phyloP scores from a whole-genome alignment of 2,888 invertebrate species.

The Eupithecia inturbata region DNA sequence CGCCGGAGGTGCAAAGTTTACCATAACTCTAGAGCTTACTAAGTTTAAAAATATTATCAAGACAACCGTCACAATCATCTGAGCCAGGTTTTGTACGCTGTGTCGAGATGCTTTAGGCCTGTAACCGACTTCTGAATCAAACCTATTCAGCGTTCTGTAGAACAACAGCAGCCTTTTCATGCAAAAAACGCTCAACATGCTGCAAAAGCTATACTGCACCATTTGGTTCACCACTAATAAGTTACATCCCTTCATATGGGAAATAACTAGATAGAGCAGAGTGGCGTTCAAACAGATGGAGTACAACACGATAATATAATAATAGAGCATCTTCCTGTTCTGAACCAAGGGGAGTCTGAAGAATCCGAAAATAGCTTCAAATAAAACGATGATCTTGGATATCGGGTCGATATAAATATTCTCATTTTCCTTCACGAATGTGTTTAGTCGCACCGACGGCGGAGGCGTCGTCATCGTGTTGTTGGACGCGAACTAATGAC shows the following conservation, averaged over 20 bases:
- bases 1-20: not conserved
- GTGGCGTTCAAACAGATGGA: conserved; percentile 35
- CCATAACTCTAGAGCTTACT: not conserved
- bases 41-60: conserved; percentile 21
- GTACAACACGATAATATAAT: conserved; percentile 46
- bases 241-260: accelerated
- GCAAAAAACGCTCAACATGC: conserved; percentile 49
- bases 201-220: conserved; percentile 46
- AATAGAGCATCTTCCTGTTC: conserved; percentile 42
- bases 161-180: conserved; percentile 54
- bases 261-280: conserved; percentile 14
- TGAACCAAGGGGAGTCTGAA: conserved; percentile 53
- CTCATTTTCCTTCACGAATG: conserved; percentile 51
- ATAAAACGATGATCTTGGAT: conserved; percentile 56
- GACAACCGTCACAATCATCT: conserved; percentile 44
- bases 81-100: conserved; percentile 52
- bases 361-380: conserved; percentile 52
- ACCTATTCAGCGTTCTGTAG: conserved; percentile 56
- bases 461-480: conserved; percentile 51
- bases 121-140: conserved; percentile 59
- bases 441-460: conserved; percentile 53
- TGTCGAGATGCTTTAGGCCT: conserved; percentile 52
- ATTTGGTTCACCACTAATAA: conserved; percentile 25
- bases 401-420: conserved; percentile 54
- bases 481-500: conserved; percentile 21